Evolutionary conservation across 1,140 invertebrate species (phyloP).

Genomic region (Conus betulinus): DNA sequence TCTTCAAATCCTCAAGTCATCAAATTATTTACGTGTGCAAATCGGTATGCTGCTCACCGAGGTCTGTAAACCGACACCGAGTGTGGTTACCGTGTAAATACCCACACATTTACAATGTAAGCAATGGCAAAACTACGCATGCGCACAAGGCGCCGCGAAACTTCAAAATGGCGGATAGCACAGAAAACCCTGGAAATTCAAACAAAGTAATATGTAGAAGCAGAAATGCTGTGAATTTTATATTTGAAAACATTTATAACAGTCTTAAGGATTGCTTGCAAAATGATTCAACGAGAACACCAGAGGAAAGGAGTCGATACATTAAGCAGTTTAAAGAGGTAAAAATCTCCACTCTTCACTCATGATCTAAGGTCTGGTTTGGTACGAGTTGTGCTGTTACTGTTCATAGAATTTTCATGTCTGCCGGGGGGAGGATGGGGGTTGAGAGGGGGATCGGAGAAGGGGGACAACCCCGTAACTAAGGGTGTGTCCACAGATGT

Average conservation of each 20-base stretch:
- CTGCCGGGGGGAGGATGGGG: too few relatives aligned
- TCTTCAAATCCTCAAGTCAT: too few relatives aligned
- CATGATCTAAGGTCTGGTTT: too few relatives aligned
- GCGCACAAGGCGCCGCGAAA: constrained; percentile 19
- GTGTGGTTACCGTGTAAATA: neutral
- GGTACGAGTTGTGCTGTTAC: too few relatives aligned
- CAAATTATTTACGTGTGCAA: too few relatives aligned
- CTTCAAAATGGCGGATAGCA: constrained; percentile 44
- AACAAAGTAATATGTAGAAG: constrained; percentile 30
- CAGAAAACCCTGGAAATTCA: neutral
- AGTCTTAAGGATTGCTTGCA: constrained; percentile 20
- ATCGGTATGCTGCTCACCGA: too few relatives aligned
- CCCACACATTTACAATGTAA: neutral
- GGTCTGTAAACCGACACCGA: too few relatives aligned
- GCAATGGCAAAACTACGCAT: neutral
- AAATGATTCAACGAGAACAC: constrained; percentile 9
- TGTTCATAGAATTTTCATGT: too few relatives aligned
- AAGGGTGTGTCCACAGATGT: too few relatives aligned
- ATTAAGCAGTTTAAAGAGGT: constrained; percentile 33
- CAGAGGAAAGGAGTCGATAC: constrained; percentile 19
- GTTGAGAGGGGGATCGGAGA: too few relatives aligned
- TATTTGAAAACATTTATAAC: neutral
- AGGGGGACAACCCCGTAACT: too few relatives aligned
- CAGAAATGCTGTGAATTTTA: constrained; percentile 1
- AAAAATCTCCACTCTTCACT: neutral